These are phyloP conservation scores for Athrips mouffetella DNA, from an alignment of 2,888 invertebrate genomes.

Conservation along the genomic window DNA sequence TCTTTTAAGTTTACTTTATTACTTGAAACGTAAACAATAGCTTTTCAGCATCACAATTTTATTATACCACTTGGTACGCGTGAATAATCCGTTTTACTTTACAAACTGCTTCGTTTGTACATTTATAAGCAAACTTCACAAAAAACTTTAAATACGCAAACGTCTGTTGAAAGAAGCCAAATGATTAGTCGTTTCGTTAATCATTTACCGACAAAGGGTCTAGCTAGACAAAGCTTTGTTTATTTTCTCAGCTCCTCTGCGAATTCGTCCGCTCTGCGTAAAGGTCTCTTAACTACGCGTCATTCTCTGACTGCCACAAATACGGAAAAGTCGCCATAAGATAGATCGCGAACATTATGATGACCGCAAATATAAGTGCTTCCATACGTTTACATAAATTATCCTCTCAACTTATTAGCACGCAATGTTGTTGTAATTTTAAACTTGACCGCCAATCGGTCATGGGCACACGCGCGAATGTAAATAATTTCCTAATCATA, in stretches of 20 bases:
- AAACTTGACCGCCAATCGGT: slow-evolving; percentile 11
- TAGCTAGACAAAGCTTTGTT: slow-evolving; percentile 43
- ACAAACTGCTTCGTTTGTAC: not conserved
- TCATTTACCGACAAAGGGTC: slow-evolving; percentile 34
- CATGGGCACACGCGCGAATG: slow-evolving; percentile 9
- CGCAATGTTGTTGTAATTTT: slow-evolving; percentile 10
- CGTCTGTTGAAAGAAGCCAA: not conserved
- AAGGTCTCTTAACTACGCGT: slow-evolving; percentile 49
- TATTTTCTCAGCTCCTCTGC: slow-evolving; percentile 48
- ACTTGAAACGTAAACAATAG: no score
- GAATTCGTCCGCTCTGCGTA: slow-evolving; percentile 45
- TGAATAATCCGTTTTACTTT: not conserved
- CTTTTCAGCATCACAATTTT: not conserved
- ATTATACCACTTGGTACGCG: not conserved
- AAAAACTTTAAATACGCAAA: not conserved
- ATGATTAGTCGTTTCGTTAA: slow-evolving; percentile 17
- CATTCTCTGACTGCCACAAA: slow-evolving; percentile 52
- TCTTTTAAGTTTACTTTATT: no score
- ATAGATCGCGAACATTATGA: slow-evolving; percentile 29
- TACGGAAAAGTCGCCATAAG: slow-evolving; percentile 49
- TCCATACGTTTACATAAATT: slow-evolving; percentile 21
- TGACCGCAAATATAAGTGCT: slow-evolving; percentile 14
- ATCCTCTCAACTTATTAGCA: slow-evolving; percentile 17
- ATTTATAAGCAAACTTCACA: no score
- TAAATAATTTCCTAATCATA: slow-evolving; percentile 3